Conservation (phyloP, 1,140 invertebrate genomes). For the Drosophila watanabei region DNA sequence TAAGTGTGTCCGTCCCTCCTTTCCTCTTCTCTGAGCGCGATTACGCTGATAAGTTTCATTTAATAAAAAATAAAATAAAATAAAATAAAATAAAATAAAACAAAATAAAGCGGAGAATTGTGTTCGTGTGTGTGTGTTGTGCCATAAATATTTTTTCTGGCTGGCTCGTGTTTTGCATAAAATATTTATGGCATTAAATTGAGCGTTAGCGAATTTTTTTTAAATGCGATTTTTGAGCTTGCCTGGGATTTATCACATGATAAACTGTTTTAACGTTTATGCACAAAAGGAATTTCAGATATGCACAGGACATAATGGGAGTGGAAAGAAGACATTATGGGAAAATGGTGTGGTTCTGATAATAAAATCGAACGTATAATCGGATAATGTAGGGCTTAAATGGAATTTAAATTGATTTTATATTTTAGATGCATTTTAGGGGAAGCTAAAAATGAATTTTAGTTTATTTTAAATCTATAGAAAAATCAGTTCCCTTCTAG, state of each 20-base stretch:
- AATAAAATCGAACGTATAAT: neutral
- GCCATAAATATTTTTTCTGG: slow-evolving; percentile 39
- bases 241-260: slow-evolving; percentile 44
- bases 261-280: slow-evolving; percentile 56
- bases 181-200: slow-evolving; percentile 77
- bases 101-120: neutral
- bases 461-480: neutral
- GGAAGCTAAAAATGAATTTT: neutral
- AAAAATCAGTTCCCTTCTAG: neutral
- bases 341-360: neutral
- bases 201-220: slow-evolving; percentile 46
- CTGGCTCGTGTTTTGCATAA: slow-evolving; percentile 56
- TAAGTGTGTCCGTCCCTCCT: slow-evolving; percentile 27
- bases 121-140: slow-evolving; percentile 8
- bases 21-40: slow-evolving; percentile 20
- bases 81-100: slow-evolving; percentile 13
- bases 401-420: neutral
- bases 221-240: slow-evolving; percentile 25
- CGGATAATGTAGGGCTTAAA: neutral
- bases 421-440: neutral
- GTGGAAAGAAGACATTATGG: neutral
- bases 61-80: slow-evolving; percentile 24
- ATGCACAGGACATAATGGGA: neutral
- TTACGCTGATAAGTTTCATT: slow-evolving; percentile 69
- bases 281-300: slow-evolving; percentile 45